These are phyloP conservation scores for Pachypsylla venusta DNA, from an alignment of 1,140 invertebrate species.

Conservation along the genomic window DNA sequence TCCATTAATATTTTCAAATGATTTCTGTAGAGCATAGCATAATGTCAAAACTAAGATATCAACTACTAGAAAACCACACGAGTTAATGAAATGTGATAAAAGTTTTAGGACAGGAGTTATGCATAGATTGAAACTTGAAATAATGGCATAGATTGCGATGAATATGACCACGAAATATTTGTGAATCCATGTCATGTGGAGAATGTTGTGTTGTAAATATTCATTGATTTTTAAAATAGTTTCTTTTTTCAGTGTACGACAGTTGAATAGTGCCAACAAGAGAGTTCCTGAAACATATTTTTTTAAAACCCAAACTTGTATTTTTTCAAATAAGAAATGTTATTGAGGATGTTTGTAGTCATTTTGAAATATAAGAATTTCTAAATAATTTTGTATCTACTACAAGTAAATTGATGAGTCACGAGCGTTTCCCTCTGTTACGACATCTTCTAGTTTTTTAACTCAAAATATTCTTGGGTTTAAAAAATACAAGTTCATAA, in stretches of 20 bases:
- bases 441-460: no score
- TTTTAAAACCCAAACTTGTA: no score
- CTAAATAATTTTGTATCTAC: no score
- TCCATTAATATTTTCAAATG: background rate
- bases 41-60: background rate
- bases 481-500: no score
- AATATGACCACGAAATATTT: conserved; percentile 3
- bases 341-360: no score
- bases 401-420: no score
- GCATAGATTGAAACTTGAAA: background rate
- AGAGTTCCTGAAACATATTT: background rate
- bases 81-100: background rate
- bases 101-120: background rate
- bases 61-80: background rate
- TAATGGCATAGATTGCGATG: background rate
- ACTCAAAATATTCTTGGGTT: no score
- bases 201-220: background rate
- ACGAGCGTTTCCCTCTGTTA: no score
- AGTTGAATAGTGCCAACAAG: background rate
- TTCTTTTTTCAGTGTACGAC: background rate
- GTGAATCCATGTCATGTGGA: background rate
- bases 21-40: background rate
- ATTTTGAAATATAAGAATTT: no score
- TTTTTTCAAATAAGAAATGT: no score
- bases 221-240: background rate